Percentiles rank a stretch among this genome's conserved stretches.
phyloP scores from a whole-genome alignment of 35 echinoderm and acorn worm genomes.

The Eucidaris tribuloides region DNA sequence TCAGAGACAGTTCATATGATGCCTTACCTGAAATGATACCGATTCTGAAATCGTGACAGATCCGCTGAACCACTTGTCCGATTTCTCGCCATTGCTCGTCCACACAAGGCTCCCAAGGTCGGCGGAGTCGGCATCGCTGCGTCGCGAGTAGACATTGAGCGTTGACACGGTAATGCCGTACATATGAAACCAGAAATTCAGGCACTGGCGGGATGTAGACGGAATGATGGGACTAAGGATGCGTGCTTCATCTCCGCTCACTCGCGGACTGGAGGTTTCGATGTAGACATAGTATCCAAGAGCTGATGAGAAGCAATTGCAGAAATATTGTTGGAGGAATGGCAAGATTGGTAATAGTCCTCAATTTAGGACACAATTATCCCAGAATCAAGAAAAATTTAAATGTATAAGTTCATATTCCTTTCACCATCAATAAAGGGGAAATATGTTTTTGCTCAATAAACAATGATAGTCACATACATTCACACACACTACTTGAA shows the following conservation, averaged over 20 bases:
- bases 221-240: conserved; percentile 49
- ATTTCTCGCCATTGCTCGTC: not conserved
- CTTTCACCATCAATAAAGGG: too few relatives aligned
- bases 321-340: too few relatives aligned
- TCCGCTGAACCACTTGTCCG: not conserved
- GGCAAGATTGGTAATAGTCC: too few relatives aligned
- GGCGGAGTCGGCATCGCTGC: not conserved
- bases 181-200: conserved; percentile 94
- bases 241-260: conserved; percentile 33
- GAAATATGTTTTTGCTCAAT: too few relatives aligned
- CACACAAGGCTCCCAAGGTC: not conserved
- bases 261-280: conserved; percentile 41
- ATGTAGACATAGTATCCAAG: conserved; percentile 77
- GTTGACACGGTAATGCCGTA: conserved; percentile 50
- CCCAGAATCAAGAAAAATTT: too few relatives aligned
- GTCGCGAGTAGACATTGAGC: conserved; percentile 56
- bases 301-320: too few relatives aligned
- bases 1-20: too few relatives aligned
- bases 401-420: too few relatives aligned
- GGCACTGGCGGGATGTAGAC: conserved; percentile 36
- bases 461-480: too few relatives aligned
- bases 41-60: not conserved
- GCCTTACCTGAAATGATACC: not conserved
- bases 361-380: too few relatives aligned
- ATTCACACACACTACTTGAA: too few relatives aligned